Base-by-base conservation (phyloP, 2,113 vertebrate species). In the Hippoglossus stenolepis region DNA sequence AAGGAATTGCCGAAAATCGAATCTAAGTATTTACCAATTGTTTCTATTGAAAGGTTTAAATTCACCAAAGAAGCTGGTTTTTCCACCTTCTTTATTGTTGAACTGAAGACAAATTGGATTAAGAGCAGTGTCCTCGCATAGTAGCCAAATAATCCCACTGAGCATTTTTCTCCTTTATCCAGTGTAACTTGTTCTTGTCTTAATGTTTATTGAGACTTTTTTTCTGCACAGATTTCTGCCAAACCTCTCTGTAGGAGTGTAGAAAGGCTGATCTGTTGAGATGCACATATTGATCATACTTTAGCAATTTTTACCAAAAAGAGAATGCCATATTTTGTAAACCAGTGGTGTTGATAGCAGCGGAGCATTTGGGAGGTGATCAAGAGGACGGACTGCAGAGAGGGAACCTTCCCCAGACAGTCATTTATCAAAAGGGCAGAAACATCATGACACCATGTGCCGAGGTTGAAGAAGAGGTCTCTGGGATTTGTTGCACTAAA, bases 371-470 rank as follows among this genome's bases (percentile, higher is more conserved):
- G 71, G 65, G 71, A 60, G 45, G 84, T 67, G 82, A 77, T 84
- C 68, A 84, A 24, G 64, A 78, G 68, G 82, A 92, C 69, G 78
- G 61, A 85, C 75, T 84, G 84, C 87, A 88, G 89, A 85, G 64
- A 66, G 64, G 28, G 57, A 85, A 79, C 77, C 61, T 66, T 79
- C 28, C 77, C 38, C 89, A 81, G 77, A 74, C 83, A 76, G 58
- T 83, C 77, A 85, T 90, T 89, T 40, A 87, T 92, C 90, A 90
- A 47, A 31, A 43, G 68, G 57, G 31, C 69, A 76, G 75, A 80
- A 82, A 88, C 72, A 66, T 80, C 57, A 24, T 20, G 74, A 82
- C 65, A 80, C 35, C 10, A 40, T 69, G 67, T 79, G 58, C 75
- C 17, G 3, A 47, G 23, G 71, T 64, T 73, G 53, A 85, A 78